Conservation (phyloP, 2,888 invertebrate genomes). For the Unio pictorum region DNA sequence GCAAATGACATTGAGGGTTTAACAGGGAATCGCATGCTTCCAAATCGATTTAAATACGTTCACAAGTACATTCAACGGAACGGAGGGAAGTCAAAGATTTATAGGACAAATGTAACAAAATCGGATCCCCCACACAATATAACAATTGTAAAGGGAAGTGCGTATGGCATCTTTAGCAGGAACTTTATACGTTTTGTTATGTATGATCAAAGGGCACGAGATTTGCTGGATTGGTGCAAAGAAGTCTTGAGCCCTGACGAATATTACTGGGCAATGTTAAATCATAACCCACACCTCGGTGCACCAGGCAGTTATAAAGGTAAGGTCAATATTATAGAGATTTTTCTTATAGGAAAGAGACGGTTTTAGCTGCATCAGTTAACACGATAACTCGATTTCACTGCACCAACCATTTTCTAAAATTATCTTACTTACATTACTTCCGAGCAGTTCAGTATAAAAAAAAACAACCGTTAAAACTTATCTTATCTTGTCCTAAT, state of each 20-base stretch:
- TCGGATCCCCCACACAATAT: slow-evolving; percentile 43
- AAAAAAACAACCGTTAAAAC: no score
- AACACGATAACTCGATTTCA: no score
- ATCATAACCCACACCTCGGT: slow-evolving; percentile 62
- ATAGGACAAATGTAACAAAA: slow-evolving; percentile 21
- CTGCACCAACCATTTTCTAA: no score
- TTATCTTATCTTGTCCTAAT: no score
- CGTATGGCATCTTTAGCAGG: slow-evolving; percentile 67
- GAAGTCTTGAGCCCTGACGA: slow-evolving; percentile 68
- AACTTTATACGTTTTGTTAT: slow-evolving; percentile 64
- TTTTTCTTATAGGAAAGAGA: no score
- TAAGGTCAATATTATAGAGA: slow-evolving; percentile 15
- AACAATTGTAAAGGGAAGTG: slow-evolving; percentile 64
- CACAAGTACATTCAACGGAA: slow-evolving; percentile 32
- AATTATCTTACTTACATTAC: no score
- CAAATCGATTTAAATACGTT: slow-evolving; percentile 18
- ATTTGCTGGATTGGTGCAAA: slow-evolving; percentile 63
- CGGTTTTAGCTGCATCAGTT: no score
- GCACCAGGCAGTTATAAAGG: slow-evolving; percentile 66
- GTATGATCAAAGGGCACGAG: slow-evolving; percentile 50
- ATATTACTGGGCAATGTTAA: slow-evolving; percentile 68
- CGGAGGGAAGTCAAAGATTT: slow-evolving; percentile 17
- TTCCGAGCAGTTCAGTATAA: no score
- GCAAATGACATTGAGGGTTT: slow-evolving; percentile 70
- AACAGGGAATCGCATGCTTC: slow-evolving; percentile 45